Conservation (phyloP, 2,888 invertebrate genomes). For the Trachelus troglodyta region DNA sequence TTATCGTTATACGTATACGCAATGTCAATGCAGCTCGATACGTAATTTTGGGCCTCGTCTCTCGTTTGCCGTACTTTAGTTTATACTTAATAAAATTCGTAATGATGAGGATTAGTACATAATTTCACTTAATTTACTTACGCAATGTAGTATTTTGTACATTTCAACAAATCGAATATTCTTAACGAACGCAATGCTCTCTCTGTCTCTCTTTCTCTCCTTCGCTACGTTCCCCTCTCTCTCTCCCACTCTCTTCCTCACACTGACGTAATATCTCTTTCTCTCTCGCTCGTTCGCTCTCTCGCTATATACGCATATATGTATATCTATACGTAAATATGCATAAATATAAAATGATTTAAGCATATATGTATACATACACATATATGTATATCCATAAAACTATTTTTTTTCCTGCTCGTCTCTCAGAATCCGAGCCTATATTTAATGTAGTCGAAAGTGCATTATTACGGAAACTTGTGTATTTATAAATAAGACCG, state of each 20-base stretch:
- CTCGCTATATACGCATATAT: background rate
- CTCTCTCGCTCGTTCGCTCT: background rate
- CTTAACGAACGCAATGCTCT: slow-evolving; percentile 20
- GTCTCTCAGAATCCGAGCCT: background rate
- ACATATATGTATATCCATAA: background rate
- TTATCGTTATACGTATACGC: background rate
- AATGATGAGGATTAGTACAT: slow-evolving; percentile 17
- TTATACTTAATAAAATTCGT: slow-evolving; percentile 20
- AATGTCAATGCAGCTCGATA: slow-evolving; percentile 16
- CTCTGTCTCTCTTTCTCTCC: background rate
- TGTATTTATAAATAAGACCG: background rate
- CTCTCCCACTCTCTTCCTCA: background rate
- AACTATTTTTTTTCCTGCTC: background rate
- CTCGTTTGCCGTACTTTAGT: background rate
- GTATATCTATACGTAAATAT: background rate
- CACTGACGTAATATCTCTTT: background rate
- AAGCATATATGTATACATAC: background rate
- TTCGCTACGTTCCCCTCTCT: no score
- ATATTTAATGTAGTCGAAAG: background rate
- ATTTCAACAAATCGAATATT: slow-evolving; percentile 24
- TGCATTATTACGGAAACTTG: background rate
- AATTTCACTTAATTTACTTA: slow-evolving; percentile 13
- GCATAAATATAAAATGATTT: background rate
- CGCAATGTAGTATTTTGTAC: slow-evolving; percentile 23
- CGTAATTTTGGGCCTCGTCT: slow-evolving; percentile 17